Conservation (phyloP, 2,113 vertebrate genomes). For the Cercocebus atys region DNA sequence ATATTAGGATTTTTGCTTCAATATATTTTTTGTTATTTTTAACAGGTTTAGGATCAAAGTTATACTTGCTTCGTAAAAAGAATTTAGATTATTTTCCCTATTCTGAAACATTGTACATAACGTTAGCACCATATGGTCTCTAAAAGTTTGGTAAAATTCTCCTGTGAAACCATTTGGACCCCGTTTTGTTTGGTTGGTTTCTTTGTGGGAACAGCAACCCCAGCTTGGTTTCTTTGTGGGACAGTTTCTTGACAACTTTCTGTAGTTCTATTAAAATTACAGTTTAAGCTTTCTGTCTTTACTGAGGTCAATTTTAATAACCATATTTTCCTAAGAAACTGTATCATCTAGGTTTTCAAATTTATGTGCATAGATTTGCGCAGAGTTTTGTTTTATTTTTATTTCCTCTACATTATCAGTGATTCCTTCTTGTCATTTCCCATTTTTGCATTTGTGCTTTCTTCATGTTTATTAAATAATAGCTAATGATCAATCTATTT, state of each 20-base stretch:
- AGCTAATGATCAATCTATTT: background rate
- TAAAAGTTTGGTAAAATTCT: background rate
- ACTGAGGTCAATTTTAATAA: background rate
- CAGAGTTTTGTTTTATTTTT: background rate
- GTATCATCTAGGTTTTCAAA: background rate
- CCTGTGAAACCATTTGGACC: background rate
- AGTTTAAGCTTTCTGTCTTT: background rate
- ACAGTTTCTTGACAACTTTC: background rate
- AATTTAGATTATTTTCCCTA: background rate
- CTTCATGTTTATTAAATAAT: conserved; percentile 19
- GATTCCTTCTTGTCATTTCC: background rate
- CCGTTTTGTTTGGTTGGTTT: background rate
- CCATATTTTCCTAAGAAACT: background rate
- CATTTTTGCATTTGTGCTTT: background rate
- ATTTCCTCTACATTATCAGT: background rate
- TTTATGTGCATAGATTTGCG: background rate
- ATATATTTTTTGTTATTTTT: background rate
- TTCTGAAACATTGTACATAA: background rate
- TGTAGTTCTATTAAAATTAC: background rate
- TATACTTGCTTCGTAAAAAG: background rate
- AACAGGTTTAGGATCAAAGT: background rate
- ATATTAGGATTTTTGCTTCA: conserved; percentile 2
- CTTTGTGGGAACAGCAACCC: too few relatives aligned
- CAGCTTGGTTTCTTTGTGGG: background rate
- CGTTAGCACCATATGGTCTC: background rate